Base-by-base conservation (phyloP, 2,888 invertebrate species). In the Microplitis deprimator region DNA sequence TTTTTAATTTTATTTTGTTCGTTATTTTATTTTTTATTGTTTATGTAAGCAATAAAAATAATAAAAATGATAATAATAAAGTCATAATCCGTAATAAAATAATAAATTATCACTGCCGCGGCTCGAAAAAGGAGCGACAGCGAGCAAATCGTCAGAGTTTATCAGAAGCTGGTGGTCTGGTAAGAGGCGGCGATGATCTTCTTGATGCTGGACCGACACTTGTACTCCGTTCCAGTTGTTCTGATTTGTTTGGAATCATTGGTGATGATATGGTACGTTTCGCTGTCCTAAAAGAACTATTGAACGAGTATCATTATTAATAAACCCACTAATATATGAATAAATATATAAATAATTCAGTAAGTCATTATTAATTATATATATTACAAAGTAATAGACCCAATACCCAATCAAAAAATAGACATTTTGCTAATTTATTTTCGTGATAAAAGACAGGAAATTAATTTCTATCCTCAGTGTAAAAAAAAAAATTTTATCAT, bases 211-310 rank as follows among this genome's bases (percentile, higher is more conserved):
- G 88, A 7, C 87, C 89, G 29, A 89, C 87, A 78, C 89, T 89
- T 76, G 88, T 88, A 74, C 88, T 89, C 78, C 89, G 83, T 78
- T 88, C 89, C 83, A 89, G 80, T 5, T 85, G 83, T 38, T 83
- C 81, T 72, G 83, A 79, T 78, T 85, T 88, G 75, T 87, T 85
- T 62, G 64, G 29, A 65, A 77, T 80, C 17, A 87, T 85, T 38
- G 91, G 90, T 80, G 91, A 91, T 5, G 91, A 91, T 50, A 90
- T 89, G 50, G 91, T 90, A 76, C 91, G 89, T 81, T 91, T 91
- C 60, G 91, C 90, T 81, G 91, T 89, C 85, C 91, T 91, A 84
- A 84, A 88, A 86, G 87, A 87, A 83, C 87, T 87, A 77, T 50
- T 40, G 65, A 67, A 77, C 73, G 71, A 73, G 70, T 72, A 72